phyloP scores from a whole-genome alignment of 2,113 vertebrate species.

The Catagonus wagneri region DNA sequence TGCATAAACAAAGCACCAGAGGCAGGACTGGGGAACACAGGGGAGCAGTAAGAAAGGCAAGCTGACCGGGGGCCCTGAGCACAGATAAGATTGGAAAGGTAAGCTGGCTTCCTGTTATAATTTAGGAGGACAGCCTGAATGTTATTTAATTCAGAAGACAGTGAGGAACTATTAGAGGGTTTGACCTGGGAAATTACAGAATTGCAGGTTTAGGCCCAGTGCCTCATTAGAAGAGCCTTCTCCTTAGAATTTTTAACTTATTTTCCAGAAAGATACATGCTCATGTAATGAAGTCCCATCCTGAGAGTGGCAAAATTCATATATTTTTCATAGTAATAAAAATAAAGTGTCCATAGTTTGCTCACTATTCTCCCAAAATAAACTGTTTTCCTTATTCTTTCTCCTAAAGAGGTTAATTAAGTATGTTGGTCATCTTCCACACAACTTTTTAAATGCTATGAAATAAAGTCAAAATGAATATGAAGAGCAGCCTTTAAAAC shows the following conservation, averaged over 20 bases:
- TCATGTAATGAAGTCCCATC: background rate
- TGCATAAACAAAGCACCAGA: background rate
- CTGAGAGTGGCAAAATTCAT: background rate
- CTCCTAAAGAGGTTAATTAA: background rate
- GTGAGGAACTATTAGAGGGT: background rate
- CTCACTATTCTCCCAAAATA: background rate
- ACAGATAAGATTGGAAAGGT: background rate
- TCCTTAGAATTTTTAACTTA: background rate
- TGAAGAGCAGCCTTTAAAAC: background rate
- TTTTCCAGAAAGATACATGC: background rate
- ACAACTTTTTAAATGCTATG: background rate
- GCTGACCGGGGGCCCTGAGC: background rate
- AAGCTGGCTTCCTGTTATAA: background rate
- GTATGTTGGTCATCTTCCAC: background rate
- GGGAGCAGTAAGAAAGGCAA: background rate
- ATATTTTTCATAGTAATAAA: conserved; percentile 23
- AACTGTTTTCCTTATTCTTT: background rate
- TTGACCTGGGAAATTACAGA: background rate
- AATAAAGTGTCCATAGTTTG: background rate
- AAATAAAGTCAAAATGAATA: conserved; percentile 10
- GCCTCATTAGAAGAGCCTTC: background rate
- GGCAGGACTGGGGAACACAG: background rate
- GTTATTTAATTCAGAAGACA: conserved; percentile 15
- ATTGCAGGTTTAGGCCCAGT: background rate
- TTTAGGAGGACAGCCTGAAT: background rate